Base-by-base conservation (phyloP, 2,797 vertebrate genomes). In the Amblyraja radiata region DNA sequence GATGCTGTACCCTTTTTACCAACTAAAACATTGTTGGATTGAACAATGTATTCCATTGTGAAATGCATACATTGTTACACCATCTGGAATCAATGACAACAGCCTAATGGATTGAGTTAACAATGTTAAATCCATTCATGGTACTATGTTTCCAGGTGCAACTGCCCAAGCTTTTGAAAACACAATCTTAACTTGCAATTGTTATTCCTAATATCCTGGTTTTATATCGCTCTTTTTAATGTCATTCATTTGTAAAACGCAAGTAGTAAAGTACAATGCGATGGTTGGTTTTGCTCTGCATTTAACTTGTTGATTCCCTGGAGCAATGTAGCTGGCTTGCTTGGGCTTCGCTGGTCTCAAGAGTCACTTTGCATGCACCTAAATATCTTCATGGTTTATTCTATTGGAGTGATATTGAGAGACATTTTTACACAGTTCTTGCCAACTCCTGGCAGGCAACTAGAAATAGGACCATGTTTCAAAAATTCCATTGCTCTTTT, bases 111-210 rank as follows among this genome's bases (percentile, higher is more conserved):
- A 65, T n/a, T 7, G 14, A 88, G 63, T 88, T 28, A 88, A 65
- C 6, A 86, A 86, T 32, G n/a, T 63, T 84, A 6, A 84, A 25
- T 65, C 16, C 84, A 65, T 88, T 65, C 28, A 65, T n/a, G 25
- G 81, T 84, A 54, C 58, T 84, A 6, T 14, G 2, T 32, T 86
- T 63, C 28, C 11, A 88, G 84, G 63, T 21, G 61, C 23, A 88
- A n/a, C 10, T 88, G 58, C 1, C 11, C 54, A 86, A 86, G 83
- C 83, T 86, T n/a, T 65, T 86, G n/a, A 88, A 88, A 88, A 88
- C 61, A 13, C 54, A 84, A 68, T 68, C 71, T 63, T 63, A 86
- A 88, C 16, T 65, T 65, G 14, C 84, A 88, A 65, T 88, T 88
- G 84, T 21, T 63, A 65, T 88, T 65, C 61, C 28, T 65, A 88